Percentiles rank a stretch among this genome's conserved stretches.
phyloP scores from a whole-genome alignment of 92 coral and sea anemone genomes.

The Palythoa grandis region DNA sequence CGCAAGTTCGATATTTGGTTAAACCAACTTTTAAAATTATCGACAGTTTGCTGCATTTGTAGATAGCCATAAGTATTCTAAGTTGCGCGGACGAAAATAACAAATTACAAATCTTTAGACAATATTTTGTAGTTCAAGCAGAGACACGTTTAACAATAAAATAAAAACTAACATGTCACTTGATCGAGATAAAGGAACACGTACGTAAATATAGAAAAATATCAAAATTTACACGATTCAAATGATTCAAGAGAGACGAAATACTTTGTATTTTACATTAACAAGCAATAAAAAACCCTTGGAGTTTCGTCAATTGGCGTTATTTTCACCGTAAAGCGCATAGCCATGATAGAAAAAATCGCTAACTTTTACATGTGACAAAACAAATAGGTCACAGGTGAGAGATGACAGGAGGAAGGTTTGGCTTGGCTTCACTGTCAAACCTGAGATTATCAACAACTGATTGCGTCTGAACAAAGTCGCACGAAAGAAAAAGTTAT shows the following conservation, averaged over 20 bases:
- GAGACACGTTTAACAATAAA: neutral
- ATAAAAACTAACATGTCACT: neutral
- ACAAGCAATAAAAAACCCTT: neutral
- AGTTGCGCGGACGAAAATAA: neutral
- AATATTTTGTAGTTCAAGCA: neutral
- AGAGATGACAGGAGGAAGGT: neutral
- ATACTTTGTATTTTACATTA: neutral
- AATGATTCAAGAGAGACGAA: neutral
- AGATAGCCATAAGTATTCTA: too few species aligned
- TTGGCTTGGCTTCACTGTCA: neutral
- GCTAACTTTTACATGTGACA: neutral
- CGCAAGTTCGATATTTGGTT: too few species aligned
- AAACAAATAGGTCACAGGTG: slow-evolving; percentile 11
- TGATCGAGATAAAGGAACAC: neutral
- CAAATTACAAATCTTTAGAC: neutral
- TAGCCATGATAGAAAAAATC: neutral
- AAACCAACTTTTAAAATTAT: too few species aligned
- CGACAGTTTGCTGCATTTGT: too few species aligned
- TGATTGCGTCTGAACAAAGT: neutral
- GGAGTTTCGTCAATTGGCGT: neutral
- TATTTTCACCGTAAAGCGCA: neutral
- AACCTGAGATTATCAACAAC: neutral
- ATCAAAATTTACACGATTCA: neutral
- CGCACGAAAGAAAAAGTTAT: neutral
- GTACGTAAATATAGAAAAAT: neutral